Evolutionary conservation across 2,888 invertebrate species (phyloP), one percentile per base, ranked within the genome.

Genomic region (Eristalis intricaria): DNA sequence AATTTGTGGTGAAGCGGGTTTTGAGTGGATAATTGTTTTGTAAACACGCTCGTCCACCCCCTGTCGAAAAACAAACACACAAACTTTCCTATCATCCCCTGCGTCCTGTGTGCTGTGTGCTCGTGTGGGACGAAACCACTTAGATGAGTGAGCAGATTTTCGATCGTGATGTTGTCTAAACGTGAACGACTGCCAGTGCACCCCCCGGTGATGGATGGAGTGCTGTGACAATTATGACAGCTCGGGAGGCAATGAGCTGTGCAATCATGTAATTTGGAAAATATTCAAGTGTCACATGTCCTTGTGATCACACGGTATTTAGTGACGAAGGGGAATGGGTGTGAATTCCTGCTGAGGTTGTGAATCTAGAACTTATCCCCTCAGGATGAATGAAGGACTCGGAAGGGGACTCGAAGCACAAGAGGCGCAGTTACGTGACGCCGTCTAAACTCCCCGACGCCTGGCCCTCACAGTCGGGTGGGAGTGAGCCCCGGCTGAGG

Each of bases 141-240:
- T 64, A 70, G 70, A 29, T 79, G 79, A 79, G 32, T 65, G 10
- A 15, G 66, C 79, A 73, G 15, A 66, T 73, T 79, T 71, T 19
- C 32, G 60, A 13, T 26, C 26, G 23, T 60, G 19, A 50, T 1
- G 32, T 61, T 69, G 35, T 69, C 58, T 69, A 23, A 61, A 61
- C 60, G n/a, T 69, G 19, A 61, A 61, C 60, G n/a, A 50, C 60
- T 29, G 29, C 29, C 29, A 29, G 29, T 29, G 66, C 22, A 19
- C 43, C 35, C 61, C 60, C 35, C 8, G 1, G 63, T 19, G 11
- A 38, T 26, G 23, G 23, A 60, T 35, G 7, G 22, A 58, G 5
- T 56, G 63, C 15, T 38, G 23, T 29, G 60, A 43, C 19, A 43
- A 60, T 66, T 32, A 32, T 60, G 29, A 63, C 23, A 63, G 19